Evolutionary conservation across 2,113 vertebrate species (phyloP).

Genomic region (Rhinoptilus africanus): DNA sequence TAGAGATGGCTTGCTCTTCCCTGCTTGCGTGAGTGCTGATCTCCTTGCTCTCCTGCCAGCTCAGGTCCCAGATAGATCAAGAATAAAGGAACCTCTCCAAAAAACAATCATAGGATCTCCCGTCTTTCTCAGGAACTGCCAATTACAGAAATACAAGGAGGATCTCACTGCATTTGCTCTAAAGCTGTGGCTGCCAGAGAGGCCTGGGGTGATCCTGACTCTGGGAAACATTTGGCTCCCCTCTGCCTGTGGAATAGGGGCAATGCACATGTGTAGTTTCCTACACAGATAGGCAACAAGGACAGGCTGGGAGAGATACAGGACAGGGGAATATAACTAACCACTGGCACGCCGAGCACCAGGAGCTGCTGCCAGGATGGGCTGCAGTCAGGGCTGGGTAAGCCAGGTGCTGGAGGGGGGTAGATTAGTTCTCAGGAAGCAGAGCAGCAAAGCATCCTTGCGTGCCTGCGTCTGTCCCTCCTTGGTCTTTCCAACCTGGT

Average conservation of each 20-base stretch:
- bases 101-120: background rate
- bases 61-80: background rate
- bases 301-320: background rate
- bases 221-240: background rate
- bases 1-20: background rate
- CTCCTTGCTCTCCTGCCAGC: background rate
- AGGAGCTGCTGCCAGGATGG: background rate
- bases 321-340: background rate
- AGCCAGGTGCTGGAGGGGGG: background rate
- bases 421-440: background rate
- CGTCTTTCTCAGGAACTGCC: background rate
- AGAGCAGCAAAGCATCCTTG: background rate
- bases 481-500: accelerated
- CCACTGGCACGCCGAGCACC: background rate
- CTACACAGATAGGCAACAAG: background rate
- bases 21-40: background rate
- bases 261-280: background rate
- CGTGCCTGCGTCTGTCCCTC: background rate
- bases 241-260: background rate
- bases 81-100: background rate
- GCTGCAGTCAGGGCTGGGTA: background rate
- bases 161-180: background rate
- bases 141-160: background rate
- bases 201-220: background rate
- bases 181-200: background rate